These are phyloP conservation scores for Lampris megalopsis DNA, from an alignment of 2,113 vertebrate genomes.

Conservation along the genomic window DNA sequence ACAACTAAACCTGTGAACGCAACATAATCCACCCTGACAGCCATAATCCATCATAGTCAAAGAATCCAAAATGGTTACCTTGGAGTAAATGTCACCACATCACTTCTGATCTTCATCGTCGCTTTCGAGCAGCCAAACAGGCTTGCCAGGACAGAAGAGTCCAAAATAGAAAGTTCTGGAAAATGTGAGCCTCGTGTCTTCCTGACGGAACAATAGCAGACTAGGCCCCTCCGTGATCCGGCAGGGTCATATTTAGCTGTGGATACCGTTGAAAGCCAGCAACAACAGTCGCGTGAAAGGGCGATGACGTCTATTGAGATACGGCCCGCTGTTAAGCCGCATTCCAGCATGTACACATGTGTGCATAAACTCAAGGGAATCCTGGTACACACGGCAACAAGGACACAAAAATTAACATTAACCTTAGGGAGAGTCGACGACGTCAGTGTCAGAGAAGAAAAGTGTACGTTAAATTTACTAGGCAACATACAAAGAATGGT, in stretches of 20 bases:
- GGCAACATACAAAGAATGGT: too few relatives aligned
- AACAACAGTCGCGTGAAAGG: slow-evolving; percentile 38
- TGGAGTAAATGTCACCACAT: slow-evolving; percentile 16
- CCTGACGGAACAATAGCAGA: slow-evolving; percentile 60
- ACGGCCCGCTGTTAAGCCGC: slow-evolving; percentile 63
- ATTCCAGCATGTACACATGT: slow-evolving; percentile 36
- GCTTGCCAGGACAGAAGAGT: slow-evolving; percentile 41
- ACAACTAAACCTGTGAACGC: slow-evolving; percentile 37
- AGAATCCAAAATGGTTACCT: slow-evolving; percentile 11
- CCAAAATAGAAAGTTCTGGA: slow-evolving; percentile 69
- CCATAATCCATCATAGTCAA: slow-evolving; percentile 19
- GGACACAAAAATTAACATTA: background rate
- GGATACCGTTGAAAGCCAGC: slow-evolving; percentile 38
- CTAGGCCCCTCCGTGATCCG: slow-evolving; percentile 43
- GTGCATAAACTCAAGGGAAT: background rate
- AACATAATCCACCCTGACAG: slow-evolving; percentile 26
- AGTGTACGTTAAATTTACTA: too few relatives aligned
- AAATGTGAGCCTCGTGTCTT: slow-evolving; percentile 44
- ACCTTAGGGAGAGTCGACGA: too few relatives aligned
- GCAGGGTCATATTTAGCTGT: slow-evolving; percentile 49
- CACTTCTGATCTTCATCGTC: slow-evolving; percentile 16
- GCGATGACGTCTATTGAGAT: slow-evolving; percentile 69
- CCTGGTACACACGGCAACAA: background rate
- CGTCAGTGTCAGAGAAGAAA: too few relatives aligned
- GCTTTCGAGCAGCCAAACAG: slow-evolving; percentile 5